These are phyloP conservation scores for Ips typographus DNA, from an alignment of 1,140 invertebrate genomes.

Conservation along the genomic window DNA sequence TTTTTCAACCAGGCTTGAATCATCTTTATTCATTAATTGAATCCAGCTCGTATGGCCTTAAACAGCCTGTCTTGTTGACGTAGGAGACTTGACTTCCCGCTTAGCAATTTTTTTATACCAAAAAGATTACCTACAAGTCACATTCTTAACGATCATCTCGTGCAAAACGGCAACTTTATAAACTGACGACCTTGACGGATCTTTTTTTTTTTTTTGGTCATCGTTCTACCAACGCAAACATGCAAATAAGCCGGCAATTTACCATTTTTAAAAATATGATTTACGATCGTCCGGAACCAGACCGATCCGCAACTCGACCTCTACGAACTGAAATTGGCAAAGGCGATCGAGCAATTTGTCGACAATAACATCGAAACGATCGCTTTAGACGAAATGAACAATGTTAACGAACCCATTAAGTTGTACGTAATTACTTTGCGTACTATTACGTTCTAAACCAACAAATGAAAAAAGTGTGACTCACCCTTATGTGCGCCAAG, in stretches of 20 bases:
- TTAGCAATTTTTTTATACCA: no score
- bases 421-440: constrained; percentile 8
- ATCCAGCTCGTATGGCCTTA: no score
- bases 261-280: constrained; percentile 15
- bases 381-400: neutral
- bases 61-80: no score
- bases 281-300: constrained; percentile 8
- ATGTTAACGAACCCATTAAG: constrained; percentile 20
- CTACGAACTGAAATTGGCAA: constrained; percentile 18
- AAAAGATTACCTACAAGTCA: no score
- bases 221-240: no score
- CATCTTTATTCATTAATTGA: no score
- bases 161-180: no score
- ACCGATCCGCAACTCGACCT: constrained; percentile 9
- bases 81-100: no score
- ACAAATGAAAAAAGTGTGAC: neutral
- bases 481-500: neutral
- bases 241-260: neutral
- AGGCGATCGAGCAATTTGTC: constrained; percentile 18
- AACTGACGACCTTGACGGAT: no score
- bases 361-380: constrained; percentile 6
- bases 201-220: no score
- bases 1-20: no score
- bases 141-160: no score
- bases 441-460: neutral